A percentile compares a stretch with the other conserved stretches of the same genome.
phyloP scores from a whole-genome alignment of 1,140 invertebrate genomes.

The Drosophila elegans region DNA sequence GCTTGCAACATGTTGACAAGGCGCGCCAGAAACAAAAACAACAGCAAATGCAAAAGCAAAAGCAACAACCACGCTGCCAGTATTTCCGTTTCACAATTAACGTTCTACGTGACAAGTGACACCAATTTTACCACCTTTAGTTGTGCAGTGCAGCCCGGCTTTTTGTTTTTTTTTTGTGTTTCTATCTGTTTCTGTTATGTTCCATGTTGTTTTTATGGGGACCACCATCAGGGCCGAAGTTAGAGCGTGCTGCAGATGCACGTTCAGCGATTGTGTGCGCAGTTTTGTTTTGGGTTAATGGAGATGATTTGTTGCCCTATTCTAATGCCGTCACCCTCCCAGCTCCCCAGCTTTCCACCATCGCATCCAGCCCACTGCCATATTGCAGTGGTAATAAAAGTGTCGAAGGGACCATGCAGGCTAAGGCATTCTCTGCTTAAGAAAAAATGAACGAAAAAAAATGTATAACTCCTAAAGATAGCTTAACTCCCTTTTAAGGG shows the following conservation, averaged over 20 bases:
- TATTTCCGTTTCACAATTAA: slow-evolving; percentile 84
- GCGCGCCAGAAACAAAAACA: slow-evolving; percentile 50
- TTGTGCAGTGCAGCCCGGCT: slow-evolving; percentile 47
- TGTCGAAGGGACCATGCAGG: not conserved
- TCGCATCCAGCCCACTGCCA: not conserved
- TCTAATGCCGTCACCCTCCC: slow-evolving; percentile 58
- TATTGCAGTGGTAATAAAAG: slow-evolving; percentile 13
- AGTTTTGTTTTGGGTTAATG: slow-evolving; percentile 84
- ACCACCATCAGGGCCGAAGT: slow-evolving; percentile 77
- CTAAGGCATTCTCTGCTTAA: not conserved
- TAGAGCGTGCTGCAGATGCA: slow-evolving; percentile 80
- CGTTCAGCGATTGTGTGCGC: slow-evolving; percentile 81
- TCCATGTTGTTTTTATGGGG: slow-evolving; percentile 61
- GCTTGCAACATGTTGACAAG: slow-evolving; percentile 75
- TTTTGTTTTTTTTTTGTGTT: slow-evolving; percentile 37
- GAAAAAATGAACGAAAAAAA: too few species aligned
- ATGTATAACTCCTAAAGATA: too few species aligned
- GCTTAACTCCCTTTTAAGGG: too few species aligned
- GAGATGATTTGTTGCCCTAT: slow-evolving; percentile 84
- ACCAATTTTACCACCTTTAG: slow-evolving; percentile 83
- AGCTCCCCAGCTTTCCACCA: not conserved
- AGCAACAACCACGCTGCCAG: slow-evolving; percentile 50
- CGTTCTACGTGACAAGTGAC: slow-evolving; percentile 84
- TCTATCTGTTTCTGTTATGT: slow-evolving; percentile 56
- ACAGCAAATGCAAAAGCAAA: slow-evolving; percentile 13